Base-by-base conservation (phyloP, 1,140 invertebrate genomes). In the Papilio aristodemus region DNA sequence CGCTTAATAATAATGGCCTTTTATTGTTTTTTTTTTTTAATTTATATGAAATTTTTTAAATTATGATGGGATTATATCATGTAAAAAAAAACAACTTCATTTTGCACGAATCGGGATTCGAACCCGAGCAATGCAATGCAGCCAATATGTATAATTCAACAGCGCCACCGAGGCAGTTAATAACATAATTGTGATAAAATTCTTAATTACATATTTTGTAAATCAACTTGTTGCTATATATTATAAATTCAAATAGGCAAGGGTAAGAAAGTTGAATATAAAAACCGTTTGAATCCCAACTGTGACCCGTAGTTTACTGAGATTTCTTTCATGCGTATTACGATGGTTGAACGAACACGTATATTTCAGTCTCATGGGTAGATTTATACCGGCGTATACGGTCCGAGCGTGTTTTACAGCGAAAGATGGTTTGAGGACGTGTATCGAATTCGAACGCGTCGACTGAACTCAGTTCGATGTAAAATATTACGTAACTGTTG, bases 351-450 rank as follows among this genome's bases (percentile, higher is more conserved):
- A 66, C 63, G 63, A 50, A 66, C 63, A 66, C 63, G 63, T 50
- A 66, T 66, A 66, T 66, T 66, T 66, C 63, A 66, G 63, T 66
- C 63, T 66, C 63, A 50, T 46, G 63, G 63, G 63, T 66, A 66
- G 63, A 66, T 66, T 66, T 66, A 66, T 66, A 66, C 63, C 22
- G 41, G 63, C 41, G 63, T 66, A 46, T 66, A 66, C 63, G 63
- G 63, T 66, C 63, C 63, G 63, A 66, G 43, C 63, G 63, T 66
- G 63, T 66, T 66, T 66, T 66, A 66, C 63, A 66, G 63, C 41
- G 63, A 46, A 66, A 66, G 63, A 66, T 66, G 63, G 63, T 66
- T 66, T 50, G 63, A 32, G 27, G 43, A 66, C 63, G 63, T 66
- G 63, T 66, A 66, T 66, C 63, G 63, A 66, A 66, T 66, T 66